Evolutionary conservation across 2,888 invertebrate species (phyloP).

Genomic region (Neoaliturus tenellus): DNA sequence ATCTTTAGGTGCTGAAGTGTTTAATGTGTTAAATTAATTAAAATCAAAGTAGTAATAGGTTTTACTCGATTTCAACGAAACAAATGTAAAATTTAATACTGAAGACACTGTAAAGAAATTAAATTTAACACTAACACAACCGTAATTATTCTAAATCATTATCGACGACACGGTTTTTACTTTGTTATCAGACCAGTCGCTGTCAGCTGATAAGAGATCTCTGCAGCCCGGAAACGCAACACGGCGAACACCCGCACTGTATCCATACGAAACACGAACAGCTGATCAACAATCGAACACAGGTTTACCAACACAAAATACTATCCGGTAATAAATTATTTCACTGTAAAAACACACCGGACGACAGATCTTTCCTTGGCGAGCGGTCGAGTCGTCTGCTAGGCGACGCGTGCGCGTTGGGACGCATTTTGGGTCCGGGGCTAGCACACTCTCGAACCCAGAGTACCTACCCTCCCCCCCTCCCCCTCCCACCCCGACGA

Average conservation of each 20-base stretch:
- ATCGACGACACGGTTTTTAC: too few species aligned
- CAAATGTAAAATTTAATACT: too few species aligned
- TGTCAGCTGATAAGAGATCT: not conserved
- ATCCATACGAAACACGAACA: slow-evolving; percentile 10
- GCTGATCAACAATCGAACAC: not conserved
- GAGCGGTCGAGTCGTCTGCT: not conserved
- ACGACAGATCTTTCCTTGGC: not conserved
- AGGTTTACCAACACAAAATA: not conserved
- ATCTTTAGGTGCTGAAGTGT: too few species aligned
- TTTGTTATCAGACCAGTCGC: not conserved
- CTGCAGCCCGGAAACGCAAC: not conserved
- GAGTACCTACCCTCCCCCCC: not conserved
- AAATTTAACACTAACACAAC: too few species aligned
- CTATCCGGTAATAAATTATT: not conserved
- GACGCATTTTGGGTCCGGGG: not conserved
- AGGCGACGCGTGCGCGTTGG: not conserved
- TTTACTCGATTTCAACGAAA: too few species aligned
- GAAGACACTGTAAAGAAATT: too few species aligned
- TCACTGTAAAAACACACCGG: not conserved
- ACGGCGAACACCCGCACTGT: not conserved
- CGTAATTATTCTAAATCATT: too few species aligned
- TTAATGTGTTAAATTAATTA: too few species aligned
- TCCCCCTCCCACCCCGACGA: not conserved
- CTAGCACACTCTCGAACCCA: not conserved
- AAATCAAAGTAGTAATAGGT: too few species aligned